Conservation (phyloP, 53 echinoderm and acorn worm species). For the Patiria pectinifera region DNA sequence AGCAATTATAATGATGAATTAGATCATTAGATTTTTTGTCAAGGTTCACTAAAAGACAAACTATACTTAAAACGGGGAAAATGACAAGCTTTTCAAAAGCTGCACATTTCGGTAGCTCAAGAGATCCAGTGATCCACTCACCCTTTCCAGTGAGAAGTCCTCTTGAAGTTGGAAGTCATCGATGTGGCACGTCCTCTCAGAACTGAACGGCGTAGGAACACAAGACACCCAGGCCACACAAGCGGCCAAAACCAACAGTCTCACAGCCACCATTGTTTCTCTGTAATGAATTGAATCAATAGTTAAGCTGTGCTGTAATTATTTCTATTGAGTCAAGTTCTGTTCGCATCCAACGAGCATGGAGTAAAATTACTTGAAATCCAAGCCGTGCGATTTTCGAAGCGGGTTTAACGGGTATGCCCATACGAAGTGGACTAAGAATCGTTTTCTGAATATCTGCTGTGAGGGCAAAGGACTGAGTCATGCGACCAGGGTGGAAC, state of each 20-base stretch:
- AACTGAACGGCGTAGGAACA: constrained; percentile 25
- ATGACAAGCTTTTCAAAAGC: background rate
- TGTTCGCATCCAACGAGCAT: too few relatives aligned
- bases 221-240: background rate
- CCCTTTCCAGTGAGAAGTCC: constrained; percentile 72
- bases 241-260: background rate
- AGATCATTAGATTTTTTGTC: too few relatives aligned
- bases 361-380: too few relatives aligned
- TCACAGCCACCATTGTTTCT: background rate
- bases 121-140: constrained; percentile 3
- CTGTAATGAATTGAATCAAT: background rate
- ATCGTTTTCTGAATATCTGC: too few relatives aligned
- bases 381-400: too few relatives aligned
- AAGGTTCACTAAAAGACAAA: background rate
- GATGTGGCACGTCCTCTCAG: constrained; percentile 18
- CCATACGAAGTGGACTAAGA: too few relatives aligned
- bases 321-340: background rate
- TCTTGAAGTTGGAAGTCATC: constrained; percentile 60
- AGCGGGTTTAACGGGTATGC: too few relatives aligned
- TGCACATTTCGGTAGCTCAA: too few relatives aligned
- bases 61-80: background rate
- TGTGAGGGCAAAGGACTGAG: too few relatives aligned
- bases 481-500: too few relatives aligned
- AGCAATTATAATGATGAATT: too few relatives aligned
- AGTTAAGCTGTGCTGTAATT: background rate